Percentiles rank a stretch among this genome's conserved stretches.
phyloP scores from a whole-genome alignment of 2,113 vertebrate genomes.

The Carassius gibelio region DNA sequence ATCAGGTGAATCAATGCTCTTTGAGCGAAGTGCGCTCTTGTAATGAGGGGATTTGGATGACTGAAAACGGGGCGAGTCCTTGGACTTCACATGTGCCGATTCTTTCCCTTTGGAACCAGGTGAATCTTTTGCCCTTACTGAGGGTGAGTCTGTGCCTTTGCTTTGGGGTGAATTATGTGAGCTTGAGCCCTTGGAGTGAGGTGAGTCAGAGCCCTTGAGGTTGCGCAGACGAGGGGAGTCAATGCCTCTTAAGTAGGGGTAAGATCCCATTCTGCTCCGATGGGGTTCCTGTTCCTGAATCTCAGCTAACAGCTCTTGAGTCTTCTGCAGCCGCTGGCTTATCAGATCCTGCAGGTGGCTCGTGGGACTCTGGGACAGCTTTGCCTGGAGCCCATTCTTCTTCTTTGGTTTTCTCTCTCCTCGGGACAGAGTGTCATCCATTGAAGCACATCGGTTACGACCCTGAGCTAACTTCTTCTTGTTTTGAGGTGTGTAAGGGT shows the following conservation, averaged over 20 bases:
- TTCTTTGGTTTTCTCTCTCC: slow-evolving; percentile 68
- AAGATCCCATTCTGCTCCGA: slow-evolving; percentile 32
- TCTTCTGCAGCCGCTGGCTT: slow-evolving; percentile 90
- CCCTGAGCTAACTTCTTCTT: slow-evolving; percentile 78
- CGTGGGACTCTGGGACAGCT: slow-evolving; percentile 72
- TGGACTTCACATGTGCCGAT: slow-evolving; percentile 69
- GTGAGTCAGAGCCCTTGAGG: slow-evolving; percentile 47
- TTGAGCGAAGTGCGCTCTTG: slow-evolving; percentile 47
- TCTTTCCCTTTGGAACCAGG: slow-evolving; percentile 67
- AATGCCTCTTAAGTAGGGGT: slow-evolving; percentile 38
- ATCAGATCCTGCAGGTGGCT: slow-evolving; percentile 89
- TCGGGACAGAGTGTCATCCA: slow-evolving; percentile 86
- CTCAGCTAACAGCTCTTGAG: slow-evolving; percentile 91
- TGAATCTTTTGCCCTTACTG: slow-evolving; percentile 66
- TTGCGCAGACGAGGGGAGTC: slow-evolving; percentile 45
- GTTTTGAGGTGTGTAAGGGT: slow-evolving; percentile 83
- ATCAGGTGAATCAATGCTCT: slow-evolving; percentile 48
- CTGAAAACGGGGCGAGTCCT: slow-evolving; percentile 60
- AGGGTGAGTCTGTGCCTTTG: slow-evolving; percentile 55
- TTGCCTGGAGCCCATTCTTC: slow-evolving; percentile 53
- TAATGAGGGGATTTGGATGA: slow-evolving; percentile 38
- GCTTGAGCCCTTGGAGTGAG: slow-evolving; percentile 69
- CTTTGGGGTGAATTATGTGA: slow-evolving; percentile 60
- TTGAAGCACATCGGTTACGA: slow-evolving; percentile 89
- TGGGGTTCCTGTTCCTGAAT: slow-evolving; percentile 77